phyloP scores from a whole-genome alignment of 2,113 vertebrate species.

The Ciconia stormi region DNA sequence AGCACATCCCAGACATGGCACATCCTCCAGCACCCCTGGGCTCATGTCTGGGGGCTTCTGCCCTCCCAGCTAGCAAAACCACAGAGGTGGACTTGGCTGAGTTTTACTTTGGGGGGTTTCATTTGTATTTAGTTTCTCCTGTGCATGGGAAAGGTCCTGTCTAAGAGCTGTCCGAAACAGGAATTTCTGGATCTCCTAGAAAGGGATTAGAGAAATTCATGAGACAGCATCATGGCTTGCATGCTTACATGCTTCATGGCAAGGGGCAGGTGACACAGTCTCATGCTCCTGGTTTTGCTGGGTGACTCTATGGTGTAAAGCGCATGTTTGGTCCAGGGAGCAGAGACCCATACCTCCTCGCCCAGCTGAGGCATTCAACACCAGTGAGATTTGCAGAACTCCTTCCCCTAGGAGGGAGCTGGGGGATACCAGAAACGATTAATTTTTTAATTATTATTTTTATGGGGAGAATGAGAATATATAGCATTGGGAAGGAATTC shows the following conservation, averaged over 20 bases:
- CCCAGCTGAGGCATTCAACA: not conserved
- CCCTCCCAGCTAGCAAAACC: not conserved
- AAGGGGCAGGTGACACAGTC: fast-evolving
- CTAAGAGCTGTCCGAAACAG: not conserved
- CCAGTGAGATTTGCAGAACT: not conserved
- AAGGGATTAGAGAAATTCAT: not conserved
- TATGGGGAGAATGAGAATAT: not conserved
- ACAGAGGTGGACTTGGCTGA: not conserved
- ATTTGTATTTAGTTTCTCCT: not conserved
- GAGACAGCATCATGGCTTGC: fast-evolving
- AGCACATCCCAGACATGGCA: not conserved
- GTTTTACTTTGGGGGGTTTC: not conserved
- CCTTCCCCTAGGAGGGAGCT: not conserved
- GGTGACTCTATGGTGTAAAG: not conserved
- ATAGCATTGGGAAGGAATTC: not conserved
- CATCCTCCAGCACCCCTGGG: not conserved
- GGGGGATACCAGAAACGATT: not conserved
- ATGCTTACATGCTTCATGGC: fast-evolving
- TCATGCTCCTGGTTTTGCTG: fast-evolving
- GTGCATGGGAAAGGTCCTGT: not conserved
- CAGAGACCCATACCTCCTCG: not conserved
- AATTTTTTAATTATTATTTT: not conserved
- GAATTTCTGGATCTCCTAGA: not conserved
- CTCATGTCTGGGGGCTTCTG: not conserved
- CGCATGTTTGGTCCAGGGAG: not conserved